Evolutionary conservation across 2,888 invertebrate genomes (phyloP).

Genomic region (Galeopsomyia nigrocyanea): DNA sequence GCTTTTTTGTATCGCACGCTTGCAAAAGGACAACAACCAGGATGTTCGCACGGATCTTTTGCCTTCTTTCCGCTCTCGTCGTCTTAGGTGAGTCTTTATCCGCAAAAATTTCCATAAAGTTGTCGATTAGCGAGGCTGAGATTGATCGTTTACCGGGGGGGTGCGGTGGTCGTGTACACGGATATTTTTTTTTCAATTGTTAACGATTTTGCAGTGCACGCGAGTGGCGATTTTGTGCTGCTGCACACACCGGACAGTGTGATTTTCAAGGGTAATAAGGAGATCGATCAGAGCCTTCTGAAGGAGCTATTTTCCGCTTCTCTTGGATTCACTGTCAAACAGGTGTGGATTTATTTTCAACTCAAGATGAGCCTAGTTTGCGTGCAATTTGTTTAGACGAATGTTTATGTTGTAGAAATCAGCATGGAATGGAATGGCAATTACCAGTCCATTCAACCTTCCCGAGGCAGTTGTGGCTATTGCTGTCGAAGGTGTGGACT

Average conservation of each 20-base stretch:
- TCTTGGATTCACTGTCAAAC: constrained; percentile 81
- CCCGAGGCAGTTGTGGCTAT: constrained; percentile 81
- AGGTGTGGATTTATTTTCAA: constrained; percentile 68
- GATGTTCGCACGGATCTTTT: constrained; percentile 32
- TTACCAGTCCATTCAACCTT: constrained; percentile 79
- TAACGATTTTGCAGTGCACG: constrained; percentile 69
- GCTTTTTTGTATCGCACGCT: constrained; percentile 9
- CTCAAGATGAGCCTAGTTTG: not conserved
- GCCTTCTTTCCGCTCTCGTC: constrained; percentile 25
- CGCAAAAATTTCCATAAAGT: not conserved
- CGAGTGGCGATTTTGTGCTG: constrained; percentile 78
- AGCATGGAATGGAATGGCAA: constrained; percentile 78
- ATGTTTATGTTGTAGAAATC: constrained; percentile 70
- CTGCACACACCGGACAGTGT: constrained; percentile 79
- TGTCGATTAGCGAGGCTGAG: not conserved
- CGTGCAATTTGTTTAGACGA: not conserved
- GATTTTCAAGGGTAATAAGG: constrained; percentile 77
- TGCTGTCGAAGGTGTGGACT: constrained; percentile 77
- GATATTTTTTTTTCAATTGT: not conserved
- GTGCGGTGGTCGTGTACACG: not conserved
- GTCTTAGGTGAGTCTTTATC: constrained; percentile 28
- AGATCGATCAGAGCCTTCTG: constrained; percentile 75
- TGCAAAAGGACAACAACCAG: not conserved
- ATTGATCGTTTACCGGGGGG: not conserved
- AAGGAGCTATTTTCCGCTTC: constrained; percentile 81